Percentiles rank a stretch among this genome's conserved stretches.
These are phyloP conservation scores for Isoperla grammatica DNA, from an alignment of 2,888 invertebrate species.

Conservation along the genomic window DNA sequence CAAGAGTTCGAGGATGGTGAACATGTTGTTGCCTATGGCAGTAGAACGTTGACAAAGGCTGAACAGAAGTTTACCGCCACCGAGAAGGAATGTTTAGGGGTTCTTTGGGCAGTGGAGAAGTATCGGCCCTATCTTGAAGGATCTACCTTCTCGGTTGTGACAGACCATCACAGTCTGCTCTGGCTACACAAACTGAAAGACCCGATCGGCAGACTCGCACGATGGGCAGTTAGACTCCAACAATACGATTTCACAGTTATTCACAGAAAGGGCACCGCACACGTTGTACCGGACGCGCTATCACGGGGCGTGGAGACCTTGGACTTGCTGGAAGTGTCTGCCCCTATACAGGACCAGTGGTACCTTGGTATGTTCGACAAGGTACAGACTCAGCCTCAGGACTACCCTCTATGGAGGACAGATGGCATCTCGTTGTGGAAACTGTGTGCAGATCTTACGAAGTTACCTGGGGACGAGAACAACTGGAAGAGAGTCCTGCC, in stretches of 20 bases:
- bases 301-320: slow-evolving; percentile 25
- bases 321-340: background rate
- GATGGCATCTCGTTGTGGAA: background rate
- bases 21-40: slow-evolving; percentile 11
- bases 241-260: slow-evolving; percentile 36
- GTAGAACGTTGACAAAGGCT: slow-evolving; percentile 1
- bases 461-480: slow-evolving; percentile 23
- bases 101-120: slow-evolving; percentile 18
- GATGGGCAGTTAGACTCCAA: slow-evolving; percentile 29
- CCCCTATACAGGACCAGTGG: slow-evolving; percentile 18
- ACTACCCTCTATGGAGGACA: slow-evolving; percentile 25
- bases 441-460: background rate
- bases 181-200: slow-evolving; percentile 17
- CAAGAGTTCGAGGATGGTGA: slow-evolving; percentile 30
- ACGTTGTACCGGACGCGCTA: slow-evolving; percentile 38
- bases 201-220: slow-evolving; percentile 3
- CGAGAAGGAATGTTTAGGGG: slow-evolving; percentile 11
- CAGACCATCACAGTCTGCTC: slow-evolving; percentile 9
- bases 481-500: slow-evolving; percentile 31
- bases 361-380: slow-evolving; percentile 10
- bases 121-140: slow-evolving; percentile 18
- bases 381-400: slow-evolving; percentile 15
- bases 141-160: slow-evolving; percentile 1
- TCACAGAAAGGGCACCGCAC: slow-evolving; percentile 34
- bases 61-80: slow-evolving; percentile 14